A percentile compares a stretch with the other conserved stretches of the same genome.
Evolutionary conservation across 2,888 invertebrate genomes (phyloP).

Genomic region (Ectropis crepuscularia): DNA sequence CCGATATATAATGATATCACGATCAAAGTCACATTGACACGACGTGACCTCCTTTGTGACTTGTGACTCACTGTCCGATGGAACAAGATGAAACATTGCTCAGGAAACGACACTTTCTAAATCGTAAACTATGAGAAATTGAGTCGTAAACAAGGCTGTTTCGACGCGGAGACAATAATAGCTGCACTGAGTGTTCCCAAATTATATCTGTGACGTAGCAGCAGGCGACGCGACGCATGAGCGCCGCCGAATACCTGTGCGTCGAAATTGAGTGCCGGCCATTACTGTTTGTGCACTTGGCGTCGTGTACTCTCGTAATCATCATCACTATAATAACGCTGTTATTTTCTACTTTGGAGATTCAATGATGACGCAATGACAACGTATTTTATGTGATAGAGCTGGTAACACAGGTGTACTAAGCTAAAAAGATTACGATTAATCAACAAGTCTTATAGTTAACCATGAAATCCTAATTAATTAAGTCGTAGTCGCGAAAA

Average conservation of each 20-base stretch:
- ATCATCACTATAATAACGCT: conserved; percentile 5
- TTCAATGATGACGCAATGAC: too few relatives aligned
- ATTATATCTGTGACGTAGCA: conserved; percentile 47
- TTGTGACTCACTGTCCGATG: conserved; percentile 26
- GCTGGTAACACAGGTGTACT: too few relatives aligned
- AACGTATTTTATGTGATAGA: too few relatives aligned
- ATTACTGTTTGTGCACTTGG: conserved; percentile 18
- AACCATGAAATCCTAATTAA: too few relatives aligned
- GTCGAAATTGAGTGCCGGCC: conserved; percentile 23
- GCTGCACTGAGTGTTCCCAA: conserved; percentile 58
- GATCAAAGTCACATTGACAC: conserved; percentile 17
- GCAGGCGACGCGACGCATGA: conserved; percentile 35
- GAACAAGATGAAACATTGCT: conserved; percentile 27
- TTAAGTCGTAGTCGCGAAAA: too few relatives aligned
- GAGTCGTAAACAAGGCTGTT: conserved; percentile 54
- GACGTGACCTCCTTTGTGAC: conserved; percentile 24
- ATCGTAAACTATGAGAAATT: conserved; percentile 51
- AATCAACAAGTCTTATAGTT: too few relatives aligned
- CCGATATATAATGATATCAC: conserved; percentile 1
- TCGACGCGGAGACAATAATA: conserved; percentile 60
- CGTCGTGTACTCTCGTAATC: conserved; percentile 3
- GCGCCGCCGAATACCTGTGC: conserved; percentile 49
- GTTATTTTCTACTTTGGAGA: background rate
- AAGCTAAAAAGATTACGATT: too few relatives aligned
- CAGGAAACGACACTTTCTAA: conserved; percentile 37